These are phyloP conservation scores for Globia sparganii DNA, from an alignment of 2,888 invertebrate species.

Conservation along the genomic window DNA sequence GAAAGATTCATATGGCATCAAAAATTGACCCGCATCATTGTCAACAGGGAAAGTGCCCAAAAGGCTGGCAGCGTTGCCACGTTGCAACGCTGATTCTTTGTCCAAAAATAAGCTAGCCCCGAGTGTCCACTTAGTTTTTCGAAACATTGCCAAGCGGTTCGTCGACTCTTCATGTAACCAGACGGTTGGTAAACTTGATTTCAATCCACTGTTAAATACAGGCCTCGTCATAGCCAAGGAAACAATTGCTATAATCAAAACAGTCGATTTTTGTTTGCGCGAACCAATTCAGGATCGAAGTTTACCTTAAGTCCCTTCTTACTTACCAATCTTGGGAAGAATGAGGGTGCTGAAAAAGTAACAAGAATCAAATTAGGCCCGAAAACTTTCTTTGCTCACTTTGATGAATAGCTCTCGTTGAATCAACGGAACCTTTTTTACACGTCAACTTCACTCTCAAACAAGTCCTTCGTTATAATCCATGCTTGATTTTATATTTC, in stretches of 20 bases:
- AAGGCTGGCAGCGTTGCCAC: not conserved
- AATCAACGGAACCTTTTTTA: slow-evolving; percentile 35
- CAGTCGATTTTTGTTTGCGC: not conserved
- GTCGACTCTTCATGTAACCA: not conserved
- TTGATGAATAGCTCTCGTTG: slow-evolving; percentile 30
- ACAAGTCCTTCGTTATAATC: slow-evolving; percentile 27
- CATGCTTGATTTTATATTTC: slow-evolving; percentile 15
- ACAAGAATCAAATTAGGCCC: slow-evolving; percentile 37
- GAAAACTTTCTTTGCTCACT: slow-evolving; percentile 25
- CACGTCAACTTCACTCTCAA: slow-evolving; percentile 11
- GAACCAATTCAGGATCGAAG: not conserved
- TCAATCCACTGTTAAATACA: not conserved
- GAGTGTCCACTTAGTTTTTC: not conserved
- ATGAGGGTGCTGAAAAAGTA: slow-evolving; percentile 27
- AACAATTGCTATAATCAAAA: slow-evolving; percentile 4
- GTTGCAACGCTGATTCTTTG: not conserved
- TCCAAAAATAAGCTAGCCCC: not conserved
- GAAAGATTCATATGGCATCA: not conserved
- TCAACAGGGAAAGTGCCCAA: not conserved
- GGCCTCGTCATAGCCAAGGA: not conserved
- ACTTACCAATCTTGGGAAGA: slow-evolving; percentile 14
- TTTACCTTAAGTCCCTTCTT: slow-evolving; percentile 1
- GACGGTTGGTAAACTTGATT: not conserved
- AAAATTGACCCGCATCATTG: too few species aligned
- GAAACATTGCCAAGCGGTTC: not conserved